Evolutionary conservation across 1,140 invertebrate species (phyloP), one percentile per base, ranked within the genome.

Genomic region (Mylabris phalerata): DNA sequence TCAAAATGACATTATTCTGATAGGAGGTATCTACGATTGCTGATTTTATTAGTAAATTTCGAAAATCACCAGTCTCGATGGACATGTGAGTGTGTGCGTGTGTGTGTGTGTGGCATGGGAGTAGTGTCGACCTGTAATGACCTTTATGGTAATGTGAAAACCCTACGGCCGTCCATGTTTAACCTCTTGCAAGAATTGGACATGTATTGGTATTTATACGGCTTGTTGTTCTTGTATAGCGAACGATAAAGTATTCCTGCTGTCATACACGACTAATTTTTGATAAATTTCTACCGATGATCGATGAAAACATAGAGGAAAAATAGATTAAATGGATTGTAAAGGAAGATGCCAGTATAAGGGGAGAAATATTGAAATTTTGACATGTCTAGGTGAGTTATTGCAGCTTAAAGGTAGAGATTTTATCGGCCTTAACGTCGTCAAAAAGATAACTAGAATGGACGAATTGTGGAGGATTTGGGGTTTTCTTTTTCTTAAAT

Each of bases 91-190:
- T 24, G 26, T 46, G 9, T 13, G 13, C 1, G 19, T 6, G 26
- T 9, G 13, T 19, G 44, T 46, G 26, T 46, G 44, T 26, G 44
- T 3, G 44, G 44, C 26, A 32, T 32, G 32, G 32, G 32, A 32
- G 32, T 32, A 32, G 32, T 50, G 48, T 46, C 49, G 60, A 61
- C 60, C 60, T 52, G 50, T 10, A 61, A 40, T 61, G 55, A 61
- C 48, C 60, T 55, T 32, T 61, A 57, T 57, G 60, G 55, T 61
- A 61, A 61, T 57, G 55, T 43, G 40, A 49, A 42, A 40, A 58
- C 60, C 60, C 55, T 57, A 50, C 46, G 60, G 60, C 19, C 55
- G 39, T 40, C 57, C 57, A 52, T 52, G 49, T 52, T 52, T 50
- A 41, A 50, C 24, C 38, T 42, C 19, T 48, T 48, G 25, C 13